Evolutionary conservation across 2,888 invertebrate species (phyloP), one percentile per base, ranked within the genome.

Genomic region (Corythucha ciliata): DNA sequence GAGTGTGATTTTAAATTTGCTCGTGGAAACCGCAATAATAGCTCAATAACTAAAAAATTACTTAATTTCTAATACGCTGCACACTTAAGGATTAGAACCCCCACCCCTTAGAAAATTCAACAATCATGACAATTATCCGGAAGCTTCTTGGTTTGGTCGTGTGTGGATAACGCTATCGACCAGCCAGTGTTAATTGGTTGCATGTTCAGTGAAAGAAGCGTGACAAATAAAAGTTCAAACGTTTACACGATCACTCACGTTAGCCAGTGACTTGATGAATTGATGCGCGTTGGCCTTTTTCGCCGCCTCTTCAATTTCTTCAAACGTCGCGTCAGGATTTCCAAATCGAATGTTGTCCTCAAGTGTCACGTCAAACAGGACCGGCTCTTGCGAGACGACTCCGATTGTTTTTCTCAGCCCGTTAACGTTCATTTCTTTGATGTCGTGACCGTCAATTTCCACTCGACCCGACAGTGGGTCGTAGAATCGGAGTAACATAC

Each of bases 351-450:
- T 78, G 60, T 79, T 79, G 54, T 77, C 74, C 10, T 66, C 67
- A 26, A 78, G 74, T 25, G 72, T 70, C 39, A 72, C 68, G 40
- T 72, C 72, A 62, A 78, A 61, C 7, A 93, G 72, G 5, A 90
- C 78, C 0, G 85, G 92, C 65, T 93, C 92, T 70, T 94, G 92
- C 0, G 88, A 86, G 1, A 94, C 92, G 5, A 91, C 78, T 1
- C 90, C 91, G 53, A 93, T 82, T 62, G 85, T 80, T 14, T 74
- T 73, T 27, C 93, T 75, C 21, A 89, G 68, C 83, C 86, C 87
- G 7, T 77, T 74, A 3, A 90, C 72, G 61, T 90, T 86, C n/a
- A 91, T 66, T 32, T 79, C 73, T 56, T 76, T 76, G 0, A 91
- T 71, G 62, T 87, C 75, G 32, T 72, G 67, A 0, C 77, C 79